Evolutionary conservation across 2,888 invertebrate genomes (phyloP).

Genomic region (Cheilosia impressa): DNA sequence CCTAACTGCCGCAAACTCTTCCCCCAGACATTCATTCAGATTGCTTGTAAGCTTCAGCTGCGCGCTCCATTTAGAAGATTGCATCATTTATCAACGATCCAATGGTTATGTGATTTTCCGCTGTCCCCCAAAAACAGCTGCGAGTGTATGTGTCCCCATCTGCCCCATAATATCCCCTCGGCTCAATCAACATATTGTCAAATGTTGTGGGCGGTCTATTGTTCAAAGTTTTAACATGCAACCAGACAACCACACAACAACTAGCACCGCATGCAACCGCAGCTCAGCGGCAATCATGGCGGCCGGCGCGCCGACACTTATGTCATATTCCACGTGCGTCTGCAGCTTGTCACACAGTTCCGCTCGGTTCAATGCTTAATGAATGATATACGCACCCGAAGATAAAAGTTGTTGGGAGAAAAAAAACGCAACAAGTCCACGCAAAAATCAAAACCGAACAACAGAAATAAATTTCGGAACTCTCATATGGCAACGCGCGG

Average conservation of each 20-base stretch:
- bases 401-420: slow-evolving; percentile 14
- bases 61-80: slow-evolving; percentile 9
- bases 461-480: slow-evolving; percentile 63
- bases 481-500: slow-evolving; percentile 13
- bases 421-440: slow-evolving; percentile 29
- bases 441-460: slow-evolving; percentile 63
- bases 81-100: slow-evolving; percentile 42
- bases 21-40: not conserved
- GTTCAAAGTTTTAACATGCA: slow-evolving; percentile 40
- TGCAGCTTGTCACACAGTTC: slow-evolving; percentile 49
- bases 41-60: slow-evolving; percentile 15
- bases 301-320: slow-evolving; percentile 53
- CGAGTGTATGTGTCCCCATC: not conserved
- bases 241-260: slow-evolving; percentile 26
- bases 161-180: not conserved
- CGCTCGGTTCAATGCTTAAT: slow-evolving; percentile 50
- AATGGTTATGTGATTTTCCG: slow-evolving; percentile 26
- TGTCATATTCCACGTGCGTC: slow-evolving; percentile 71
- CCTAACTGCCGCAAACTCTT: not conserved
- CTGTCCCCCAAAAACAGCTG: slow-evolving; percentile 2
- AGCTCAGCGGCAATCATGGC: slow-evolving; percentile 1
- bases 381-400: slow-evolving; percentile 67
- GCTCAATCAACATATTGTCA: slow-evolving; percentile 44
- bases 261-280: slow-evolving; percentile 25
- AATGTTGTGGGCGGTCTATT: slow-evolving; percentile 60